Conservation (phyloP, 2,113 vertebrate species). For the Pelusios castaneus region DNA sequence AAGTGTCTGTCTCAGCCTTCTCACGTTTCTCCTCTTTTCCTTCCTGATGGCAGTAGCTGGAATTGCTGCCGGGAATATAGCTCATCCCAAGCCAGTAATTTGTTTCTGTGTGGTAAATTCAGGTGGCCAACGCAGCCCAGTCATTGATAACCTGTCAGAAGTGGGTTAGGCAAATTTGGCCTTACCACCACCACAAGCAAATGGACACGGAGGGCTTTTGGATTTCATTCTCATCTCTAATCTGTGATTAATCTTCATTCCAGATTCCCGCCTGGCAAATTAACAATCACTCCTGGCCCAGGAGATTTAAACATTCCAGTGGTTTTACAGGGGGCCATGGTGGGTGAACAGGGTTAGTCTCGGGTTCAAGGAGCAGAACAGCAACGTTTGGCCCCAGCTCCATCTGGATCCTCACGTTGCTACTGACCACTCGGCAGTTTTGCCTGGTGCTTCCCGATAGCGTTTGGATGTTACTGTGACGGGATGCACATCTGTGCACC, state of each 20-base stretch:
- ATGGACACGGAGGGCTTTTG: conserved; percentile 22
- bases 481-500: too few relatives aligned
- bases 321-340: background rate
- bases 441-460: background rate
- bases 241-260: conserved; percentile 34
- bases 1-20: background rate
- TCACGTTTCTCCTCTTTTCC: background rate
- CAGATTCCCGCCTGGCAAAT: conserved; percentile 21
- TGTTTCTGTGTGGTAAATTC: conserved; percentile 26
- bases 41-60: background rate
- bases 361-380: rapidly evolving
- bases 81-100: background rate
- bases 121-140: background rate
- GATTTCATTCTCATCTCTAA: conserved; percentile 15
- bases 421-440: background rate
- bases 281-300: background rate
- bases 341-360: background rate
- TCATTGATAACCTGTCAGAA: conserved; percentile 41
- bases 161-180: background rate
- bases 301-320: background rate
- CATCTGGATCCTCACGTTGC: background rate
- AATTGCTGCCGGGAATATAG: background rate
- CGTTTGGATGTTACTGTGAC: background rate
- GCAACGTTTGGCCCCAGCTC: background rate
- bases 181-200: background rate